Conservation (phyloP, 2,797 vertebrate species). For the Rachycentron canadum region DNA sequence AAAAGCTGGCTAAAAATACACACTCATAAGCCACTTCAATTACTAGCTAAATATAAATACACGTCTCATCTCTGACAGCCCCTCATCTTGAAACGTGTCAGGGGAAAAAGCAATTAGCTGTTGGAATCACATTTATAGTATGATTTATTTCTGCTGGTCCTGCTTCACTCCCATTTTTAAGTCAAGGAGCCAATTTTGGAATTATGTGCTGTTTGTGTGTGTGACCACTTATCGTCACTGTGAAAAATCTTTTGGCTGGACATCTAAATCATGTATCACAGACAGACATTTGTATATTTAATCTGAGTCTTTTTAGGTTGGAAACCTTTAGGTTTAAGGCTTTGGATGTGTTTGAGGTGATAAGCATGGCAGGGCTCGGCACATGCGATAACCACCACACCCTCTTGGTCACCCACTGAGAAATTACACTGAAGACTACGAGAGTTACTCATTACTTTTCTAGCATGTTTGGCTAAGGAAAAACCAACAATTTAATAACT, state of each 20-base stretch:
- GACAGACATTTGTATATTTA: neutral
- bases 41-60: conserved; percentile 74
- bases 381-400: conserved; percentile 36
- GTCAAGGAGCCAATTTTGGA: conserved; percentile 9
- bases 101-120: conserved; percentile 32
- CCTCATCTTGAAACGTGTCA: conserved; percentile 57
- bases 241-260: neutral
- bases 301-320: conserved; percentile 25
- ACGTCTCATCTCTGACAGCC: conserved; percentile 61
- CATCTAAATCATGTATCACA: neutral
- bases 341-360: conserved; percentile 13
- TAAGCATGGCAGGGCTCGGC: neutral
- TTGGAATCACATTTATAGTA: conserved; percentile 40
- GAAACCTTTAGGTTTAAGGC: conserved; percentile 16
- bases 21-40: conserved; percentile 63
- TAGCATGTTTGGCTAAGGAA: neutral
- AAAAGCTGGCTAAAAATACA: conserved; percentile 73
- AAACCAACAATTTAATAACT: neutral
- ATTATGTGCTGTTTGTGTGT: neutral
- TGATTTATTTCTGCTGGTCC: conserved; percentile 45
- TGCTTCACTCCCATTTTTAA: conserved; percentile 32
- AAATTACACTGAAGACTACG: conserved; percentile 1
- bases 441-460: neutral
- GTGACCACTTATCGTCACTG: neutral
- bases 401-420: conserved; percentile 26